A percentile compares a stretch with the other conserved stretches of the same genome.
Evolutionary conservation across 1,140 invertebrate genomes (phyloP).

Genomic region (Paralvinella palmiformis): DNA sequence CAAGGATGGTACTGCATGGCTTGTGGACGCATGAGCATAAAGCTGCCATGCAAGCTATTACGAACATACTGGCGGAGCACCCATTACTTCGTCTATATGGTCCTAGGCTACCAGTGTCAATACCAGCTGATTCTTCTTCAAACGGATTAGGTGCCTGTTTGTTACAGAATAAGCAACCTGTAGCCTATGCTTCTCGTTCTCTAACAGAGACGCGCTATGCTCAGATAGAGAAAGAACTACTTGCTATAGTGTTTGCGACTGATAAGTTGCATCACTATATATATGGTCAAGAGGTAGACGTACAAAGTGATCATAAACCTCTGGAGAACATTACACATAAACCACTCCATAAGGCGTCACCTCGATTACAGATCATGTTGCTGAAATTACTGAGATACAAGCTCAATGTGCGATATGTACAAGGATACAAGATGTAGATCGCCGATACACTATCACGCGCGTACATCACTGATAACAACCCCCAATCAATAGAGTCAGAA

Average conservation of each 20-base stretch:
- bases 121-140: no score
- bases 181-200: conserved; percentile 49
- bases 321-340: conserved; percentile 47
- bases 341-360: conserved; percentile 39
- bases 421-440: not conserved
- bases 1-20: conserved; percentile 19
- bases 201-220: conserved; percentile 51
- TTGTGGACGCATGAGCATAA: conserved; percentile 16
- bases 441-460: conserved; percentile 1
- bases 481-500: no score
- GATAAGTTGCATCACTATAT: conserved; percentile 46
- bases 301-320: conserved; percentile 42
- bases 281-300: conserved; percentile 31
- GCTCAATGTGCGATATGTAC: conserved; percentile 25
- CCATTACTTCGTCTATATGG: no score
- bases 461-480: no score
- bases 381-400: conserved; percentile 48
- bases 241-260: conserved; percentile 51
- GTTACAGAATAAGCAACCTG: conserved; percentile 47
- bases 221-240: conserved; percentile 52
- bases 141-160: conserved; percentile 46
- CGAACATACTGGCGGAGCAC: no score
- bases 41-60: no score
- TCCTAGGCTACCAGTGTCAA: no score
- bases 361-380: conserved; percentile 49